Conservation (phyloP, 2,113 vertebrate species). For the Eurystomus gularis region DNA sequence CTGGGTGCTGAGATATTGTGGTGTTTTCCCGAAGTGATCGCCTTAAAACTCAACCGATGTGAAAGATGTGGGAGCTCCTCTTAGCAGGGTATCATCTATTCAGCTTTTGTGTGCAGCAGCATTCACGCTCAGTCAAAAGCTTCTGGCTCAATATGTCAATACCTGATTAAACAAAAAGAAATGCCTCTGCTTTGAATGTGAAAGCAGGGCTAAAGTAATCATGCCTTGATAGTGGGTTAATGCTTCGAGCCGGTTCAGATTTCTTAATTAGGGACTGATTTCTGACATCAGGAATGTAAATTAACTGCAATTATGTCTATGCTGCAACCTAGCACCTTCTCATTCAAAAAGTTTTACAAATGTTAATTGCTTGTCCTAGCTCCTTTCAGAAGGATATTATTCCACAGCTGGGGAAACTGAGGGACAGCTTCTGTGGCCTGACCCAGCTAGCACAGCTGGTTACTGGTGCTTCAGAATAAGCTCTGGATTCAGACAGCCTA, state of each 20-base stretch:
- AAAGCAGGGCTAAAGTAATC: constrained; percentile 46
- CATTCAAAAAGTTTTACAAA: neutral
- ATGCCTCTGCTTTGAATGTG: constrained; percentile 49
- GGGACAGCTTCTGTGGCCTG: neutral
- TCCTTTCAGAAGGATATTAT: neutral
- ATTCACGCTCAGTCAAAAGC: constrained; percentile 44
- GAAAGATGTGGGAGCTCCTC: constrained; percentile 27
- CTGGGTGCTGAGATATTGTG: neutral
- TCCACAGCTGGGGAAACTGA: constrained; percentile 28
- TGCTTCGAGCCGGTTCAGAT: neutral
- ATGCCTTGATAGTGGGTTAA: constrained; percentile 28
- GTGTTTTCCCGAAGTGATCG: neutral
- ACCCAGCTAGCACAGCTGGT: neutral
- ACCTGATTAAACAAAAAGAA: constrained; percentile 61
- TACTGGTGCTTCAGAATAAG: neutral
- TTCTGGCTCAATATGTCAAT: constrained; percentile 48
- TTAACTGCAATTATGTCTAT: constrained; percentile 30
- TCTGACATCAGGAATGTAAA: constrained; percentile 56
- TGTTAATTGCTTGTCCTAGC: constrained; percentile 12
- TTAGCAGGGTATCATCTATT: constrained; percentile 55
- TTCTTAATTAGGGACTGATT: constrained; percentile 51
- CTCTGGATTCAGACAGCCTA: neutral
- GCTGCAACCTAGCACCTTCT: constrained; percentile 40
- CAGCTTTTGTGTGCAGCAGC: constrained; percentile 41
- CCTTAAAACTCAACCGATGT: neutral